phyloP scores from a whole-genome alignment of 2,888 invertebrate genomes.

The Ormia ochracea region DNA sequence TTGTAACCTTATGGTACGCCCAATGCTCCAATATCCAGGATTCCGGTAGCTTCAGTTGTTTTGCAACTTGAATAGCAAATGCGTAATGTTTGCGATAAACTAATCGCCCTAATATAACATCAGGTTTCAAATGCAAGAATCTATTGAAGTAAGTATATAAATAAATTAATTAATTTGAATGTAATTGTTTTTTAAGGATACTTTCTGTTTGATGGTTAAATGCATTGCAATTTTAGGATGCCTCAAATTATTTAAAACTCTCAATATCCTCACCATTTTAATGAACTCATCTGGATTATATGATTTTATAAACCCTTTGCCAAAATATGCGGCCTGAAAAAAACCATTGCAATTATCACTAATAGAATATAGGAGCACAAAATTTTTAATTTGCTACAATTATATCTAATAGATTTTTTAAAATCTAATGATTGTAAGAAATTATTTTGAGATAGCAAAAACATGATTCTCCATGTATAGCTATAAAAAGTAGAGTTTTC shows the following conservation, averaged over 20 bases:
- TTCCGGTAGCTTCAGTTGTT: conserved; percentile 90
- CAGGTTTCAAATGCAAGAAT: conserved; percentile 83
- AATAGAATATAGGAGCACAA: background rate
- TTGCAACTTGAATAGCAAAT: conserved; percentile 92
- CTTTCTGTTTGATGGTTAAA: conserved; percentile 92
- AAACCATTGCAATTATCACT: background rate
- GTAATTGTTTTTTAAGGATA: background rate
- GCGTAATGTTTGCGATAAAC: conserved; percentile 93
- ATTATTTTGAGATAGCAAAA: no score
- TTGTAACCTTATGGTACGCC: conserved; percentile 94
- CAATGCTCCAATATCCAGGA: conserved; percentile 95
- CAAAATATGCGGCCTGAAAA: conserved; percentile 91
- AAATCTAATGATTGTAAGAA: no score
- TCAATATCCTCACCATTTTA: conserved; percentile 87
- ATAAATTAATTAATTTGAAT: no score
- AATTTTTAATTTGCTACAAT: no score
- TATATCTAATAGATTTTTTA: no score
- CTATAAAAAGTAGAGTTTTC: no score
- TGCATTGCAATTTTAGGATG: conserved; percentile 92
- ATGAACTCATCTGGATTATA: conserved; percentile 88
- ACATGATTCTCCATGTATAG: no score
- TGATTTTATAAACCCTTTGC: conserved; percentile 91
- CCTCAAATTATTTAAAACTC: conserved; percentile 93
- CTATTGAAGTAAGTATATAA: no score
- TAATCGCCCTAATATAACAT: conserved; percentile 89